Evolutionary conservation across 2,888 invertebrate species (phyloP), one percentile per base, ranked within the genome.

Genomic region (Drosophila nr. perissopoda): DNA sequence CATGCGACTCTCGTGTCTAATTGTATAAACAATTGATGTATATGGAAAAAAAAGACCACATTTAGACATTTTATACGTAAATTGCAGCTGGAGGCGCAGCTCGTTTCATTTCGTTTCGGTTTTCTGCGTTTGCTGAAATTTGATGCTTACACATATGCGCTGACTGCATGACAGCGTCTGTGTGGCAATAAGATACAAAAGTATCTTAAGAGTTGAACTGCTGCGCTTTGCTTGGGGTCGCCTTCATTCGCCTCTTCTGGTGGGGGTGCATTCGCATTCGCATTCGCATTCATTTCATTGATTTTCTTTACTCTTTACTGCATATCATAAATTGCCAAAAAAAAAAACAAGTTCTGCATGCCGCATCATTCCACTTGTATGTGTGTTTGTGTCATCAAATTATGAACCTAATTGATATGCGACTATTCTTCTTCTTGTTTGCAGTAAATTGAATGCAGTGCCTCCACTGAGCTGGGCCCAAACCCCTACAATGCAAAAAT

Each of bases 61-160:
- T 83, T 89, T 89, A 84, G 90, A 89, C 84, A 90, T 80, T 89
- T 89, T 89, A 83, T 84, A 84, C 87, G 65, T 78, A 89, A 87
- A 89, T 87, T 87, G 82, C 69, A 69, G 74, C 78, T 82, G 69
- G 70, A 66, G 84, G 76, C 65, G 68, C 75, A 67, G 78, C 70
- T 38, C 53, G 58, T 27, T 61, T 59, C 75, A 54, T 60, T 75
- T 49, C 85, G 90, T 88, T 88, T 90, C 90, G 87, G 89, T 87
- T 87, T 83, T 89, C 87, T 85, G 85, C 71, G 75, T 85, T 85
- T 85, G 73, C 83, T 85, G 89, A 87, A 89, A 85, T 85, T 76
- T 67, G 89, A 89, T 89, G 86, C 88, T 68, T 61, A 48, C 25
- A 45, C 25, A 45, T 69, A 52, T 57, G 69, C 34, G 56, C 29